Evolutionary conservation across 2,888 invertebrate genomes (phyloP).

Genomic region (Leucozona laternaria): DNA sequence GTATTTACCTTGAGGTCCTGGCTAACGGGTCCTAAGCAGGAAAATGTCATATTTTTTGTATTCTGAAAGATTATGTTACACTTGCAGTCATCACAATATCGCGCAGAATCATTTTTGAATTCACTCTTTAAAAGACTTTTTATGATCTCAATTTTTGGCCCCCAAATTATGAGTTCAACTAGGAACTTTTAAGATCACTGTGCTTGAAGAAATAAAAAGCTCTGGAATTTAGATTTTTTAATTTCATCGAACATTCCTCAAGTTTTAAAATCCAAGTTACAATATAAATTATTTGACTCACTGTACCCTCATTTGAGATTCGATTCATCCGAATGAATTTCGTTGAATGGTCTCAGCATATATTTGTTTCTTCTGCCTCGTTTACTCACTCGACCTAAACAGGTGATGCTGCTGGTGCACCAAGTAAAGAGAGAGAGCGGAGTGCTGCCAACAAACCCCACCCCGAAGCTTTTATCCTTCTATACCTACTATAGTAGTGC

Average conservation of each 20-base stretch:
- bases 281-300: slow-evolving; percentile 21
- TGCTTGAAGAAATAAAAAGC: too few species aligned
- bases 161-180: too few species aligned
- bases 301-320: slow-evolving; percentile 41
- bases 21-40: too few species aligned
- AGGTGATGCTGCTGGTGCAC: slow-evolving; percentile 14
- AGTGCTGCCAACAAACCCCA: not conserved
- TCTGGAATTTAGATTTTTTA: not conserved
- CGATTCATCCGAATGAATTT: slow-evolving; percentile 14
- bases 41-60: too few species aligned
- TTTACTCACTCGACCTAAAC: slow-evolving; percentile 39
- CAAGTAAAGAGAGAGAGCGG: not conserved
- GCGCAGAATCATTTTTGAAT: too few species aligned
- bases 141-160: too few species aligned
- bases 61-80: too few species aligned
- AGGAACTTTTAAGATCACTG: too few species aligned
- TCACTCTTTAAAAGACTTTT: too few species aligned
- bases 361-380: slow-evolving; percentile 46
- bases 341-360: slow-evolving; percentile 37
- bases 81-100: too few species aligned
- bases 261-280: not conserved
- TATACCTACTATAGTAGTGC: not conserved
- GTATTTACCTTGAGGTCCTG: too few species aligned
- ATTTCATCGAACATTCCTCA: not conserved
- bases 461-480: slow-evolving; percentile 2